Evolutionary conservation across 37 sponge, comb jelly and placozoan genomes (phyloP), one percentile per base, ranked within the genome.

Genomic region (Tethya wilhelma): DNA sequence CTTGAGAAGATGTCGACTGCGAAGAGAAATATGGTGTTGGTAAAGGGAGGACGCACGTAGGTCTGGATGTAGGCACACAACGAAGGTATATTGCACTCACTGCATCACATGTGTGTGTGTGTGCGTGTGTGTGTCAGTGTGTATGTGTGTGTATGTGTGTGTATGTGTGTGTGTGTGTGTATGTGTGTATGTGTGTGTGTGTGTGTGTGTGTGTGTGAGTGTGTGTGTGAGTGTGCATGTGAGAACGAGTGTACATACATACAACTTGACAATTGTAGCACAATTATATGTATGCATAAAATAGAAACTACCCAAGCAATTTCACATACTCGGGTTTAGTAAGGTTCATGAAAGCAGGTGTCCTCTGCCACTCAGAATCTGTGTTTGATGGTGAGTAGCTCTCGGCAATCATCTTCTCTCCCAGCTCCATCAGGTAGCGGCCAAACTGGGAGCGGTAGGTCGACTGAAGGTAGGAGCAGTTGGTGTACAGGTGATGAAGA

Each of bases 401-500:
- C 67, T 79, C 75, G 56, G 74, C 56, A 12, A 36, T 56, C 38
- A 42, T 30, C 32, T 25, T 59, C 64, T 59, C 67, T 20, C 69
- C 58, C 9, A 77, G 46, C 60, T 42, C 12, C 23, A 0, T 30
- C 63, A 28, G 44, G 41, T 29, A 29, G 46, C 20, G 44, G 3
- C 78, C 59, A 68, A 84, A 77, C 20, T 19, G 28, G 44, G 69
- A 39, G 19, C 56, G 59, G 49, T 55, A 84, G 20, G 85, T 84
- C 20, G 62, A 77, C 69, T 69, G 77, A 20, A 95, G 69, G 75
- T 90, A 95, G 69, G 64, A 45, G 55, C 91, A 95, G 69, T 71
- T 77, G 68, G 89, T 76, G 57, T 85, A 85, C 68, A 95, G 86
- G 17, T 77, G 66, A 45, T 90, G 70, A 1, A 95, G 86, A 59